phyloP scores from a whole-genome alignment of 2,797 vertebrate genomes.

The Enteromius thamalakanensis region DNA sequence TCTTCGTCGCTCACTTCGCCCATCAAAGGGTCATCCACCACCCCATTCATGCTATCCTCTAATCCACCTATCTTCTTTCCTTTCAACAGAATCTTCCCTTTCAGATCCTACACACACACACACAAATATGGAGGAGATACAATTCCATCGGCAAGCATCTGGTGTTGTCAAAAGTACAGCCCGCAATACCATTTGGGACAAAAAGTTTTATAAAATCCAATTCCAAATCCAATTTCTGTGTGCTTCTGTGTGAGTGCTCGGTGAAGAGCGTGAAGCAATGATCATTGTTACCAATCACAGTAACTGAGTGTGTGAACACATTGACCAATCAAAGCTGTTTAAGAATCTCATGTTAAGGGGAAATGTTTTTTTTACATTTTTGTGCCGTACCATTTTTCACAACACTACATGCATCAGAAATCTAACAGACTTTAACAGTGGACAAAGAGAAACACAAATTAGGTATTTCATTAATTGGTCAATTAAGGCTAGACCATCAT shows the following conservation, averaged over 20 bases:
- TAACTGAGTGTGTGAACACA: no score
- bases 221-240: no score
- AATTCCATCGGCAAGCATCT: not conserved
- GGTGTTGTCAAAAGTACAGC: not conserved
- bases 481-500: no score
- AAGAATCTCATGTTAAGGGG: no score
- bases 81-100: slow-evolving; percentile 88
- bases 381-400: not conserved
- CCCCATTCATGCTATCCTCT: slow-evolving; percentile 77
- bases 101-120: slow-evolving; percentile 80
- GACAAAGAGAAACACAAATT: not conserved
- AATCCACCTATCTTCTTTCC: slow-evolving; percentile 87
- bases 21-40: slow-evolving; percentile 71
- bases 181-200: not conserved
- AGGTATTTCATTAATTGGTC: not conserved
- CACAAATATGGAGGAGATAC: slow-evolving; percentile 10
- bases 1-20: slow-evolving; percentile 82
- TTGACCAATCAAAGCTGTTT: no score
- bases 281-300: no score
- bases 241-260: no score
- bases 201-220: not conserved
- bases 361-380: not conserved
- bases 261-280: no score
- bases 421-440: not conserved
- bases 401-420: not conserved